These are phyloP conservation scores for Mergus octosetaceus DNA, from an alignment of 2,797 vertebrate species.

Conservation along the genomic window DNA sequence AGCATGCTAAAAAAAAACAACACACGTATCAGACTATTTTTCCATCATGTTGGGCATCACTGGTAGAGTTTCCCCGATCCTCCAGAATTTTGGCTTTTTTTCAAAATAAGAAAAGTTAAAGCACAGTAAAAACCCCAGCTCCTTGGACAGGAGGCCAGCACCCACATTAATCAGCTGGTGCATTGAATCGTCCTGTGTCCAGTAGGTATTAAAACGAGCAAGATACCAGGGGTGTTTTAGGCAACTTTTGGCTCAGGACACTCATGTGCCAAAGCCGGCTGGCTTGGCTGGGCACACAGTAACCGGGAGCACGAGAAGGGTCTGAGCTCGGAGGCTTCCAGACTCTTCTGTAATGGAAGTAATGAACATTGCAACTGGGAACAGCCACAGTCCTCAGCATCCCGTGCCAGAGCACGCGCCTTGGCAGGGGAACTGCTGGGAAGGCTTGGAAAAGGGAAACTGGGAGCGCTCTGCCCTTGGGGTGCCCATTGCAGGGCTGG, in stretches of 20 bases:
- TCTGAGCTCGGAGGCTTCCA: slow-evolving; percentile 2
- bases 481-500: neutral
- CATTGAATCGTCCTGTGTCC: neutral
- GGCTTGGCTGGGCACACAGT: neutral
- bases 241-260: neutral
- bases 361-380: neutral
- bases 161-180: neutral
- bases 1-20: neutral
- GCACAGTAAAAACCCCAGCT: neutral
- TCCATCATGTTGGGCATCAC: neutral
- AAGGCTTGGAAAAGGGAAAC: neutral
- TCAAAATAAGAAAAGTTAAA: neutral
- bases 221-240: fast-evolving
- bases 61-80: neutral
- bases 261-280: neutral
- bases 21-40: neutral
- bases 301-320: neutral
- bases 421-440: neutral
- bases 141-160: neutral
- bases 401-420: fast-evolving
- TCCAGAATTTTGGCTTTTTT: neutral
- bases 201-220: neutral
- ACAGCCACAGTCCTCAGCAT: neutral
- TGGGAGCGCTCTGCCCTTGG: neutral
- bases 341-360: slow-evolving; percentile 36